Evolutionary conservation across 2,797 vertebrate species (phyloP), one percentile per base, ranked within the genome.

Genomic region (Selene dorsalis): DNA sequence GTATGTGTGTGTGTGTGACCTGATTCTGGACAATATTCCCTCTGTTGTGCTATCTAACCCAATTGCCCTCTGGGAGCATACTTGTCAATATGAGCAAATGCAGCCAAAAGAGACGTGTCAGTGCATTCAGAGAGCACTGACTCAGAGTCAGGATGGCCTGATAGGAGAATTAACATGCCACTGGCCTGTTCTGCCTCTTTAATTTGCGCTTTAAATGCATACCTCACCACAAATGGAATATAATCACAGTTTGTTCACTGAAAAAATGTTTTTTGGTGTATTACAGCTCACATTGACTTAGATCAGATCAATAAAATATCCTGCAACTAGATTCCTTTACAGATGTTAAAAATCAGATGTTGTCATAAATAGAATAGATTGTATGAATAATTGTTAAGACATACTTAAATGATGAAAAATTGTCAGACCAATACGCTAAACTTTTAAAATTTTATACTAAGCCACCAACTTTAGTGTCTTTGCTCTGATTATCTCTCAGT

Each of bases 71-170:
- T 50, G 71, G 88, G 82, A 84, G 58, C 30, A 48, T 22, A 26
- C 77, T 75, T 53, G 72, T 87, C 87, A 86, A 67, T 81, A 77
- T 85, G 77, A 88, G 63, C 18, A n/a, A 85, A 77, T 62, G 76
- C 35, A 57, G 74, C 47, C 41, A 62, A 84, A 50, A 77, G 82
- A 56, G 76, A 76, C 17, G 41, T 85, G 89, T 73, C 68, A 48
- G 64, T 66, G 87, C 87, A 86, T 83, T 77, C 70, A 79, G 38
- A 80, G 82, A 84, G 71, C 61, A 79, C 79, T 82, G 77, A 88
- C 90, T 80, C 73, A 50, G 57, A 56, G 75, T 76, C 70, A 72
- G 28, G 45, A 38, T 18, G 73, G 13, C 68, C 35, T 77, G 35
- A 84, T 83, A n/a, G 60, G 47, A 72, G 39, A 77, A 85, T 90